These are phyloP conservation scores for Ochropleura leucogaster DNA, from an alignment of 2,888 invertebrate species.

Conservation along the genomic window DNA sequence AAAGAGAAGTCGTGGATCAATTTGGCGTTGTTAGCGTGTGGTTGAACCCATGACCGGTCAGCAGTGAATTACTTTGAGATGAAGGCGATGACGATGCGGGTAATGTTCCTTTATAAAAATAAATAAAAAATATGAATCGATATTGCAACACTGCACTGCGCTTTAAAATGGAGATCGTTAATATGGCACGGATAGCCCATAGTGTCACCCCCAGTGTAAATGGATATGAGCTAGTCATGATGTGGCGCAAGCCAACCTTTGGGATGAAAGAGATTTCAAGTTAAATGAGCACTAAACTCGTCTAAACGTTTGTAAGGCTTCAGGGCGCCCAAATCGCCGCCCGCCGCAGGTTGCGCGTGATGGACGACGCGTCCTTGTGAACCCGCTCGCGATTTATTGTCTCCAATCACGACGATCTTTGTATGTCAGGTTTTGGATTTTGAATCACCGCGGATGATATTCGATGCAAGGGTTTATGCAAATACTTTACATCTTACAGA, in stretches of 20 bases:
- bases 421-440: not conserved
- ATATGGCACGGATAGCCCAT: not conserved
- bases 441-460: not conserved
- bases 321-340: conserved; percentile 54
- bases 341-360: conserved; percentile 47
- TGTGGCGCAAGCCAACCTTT: not conserved
- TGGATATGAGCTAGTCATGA: not conserved
- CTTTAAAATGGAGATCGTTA: not conserved
- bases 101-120: not conserved
- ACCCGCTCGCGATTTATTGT: conserved; percentile 28
- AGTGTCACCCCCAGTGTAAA: not conserved
- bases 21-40: not conserved
- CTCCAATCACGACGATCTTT: conserved; percentile 7
- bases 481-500: conserved; percentile 2
- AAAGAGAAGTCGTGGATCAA: not conserved
- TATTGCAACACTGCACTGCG: not conserved
- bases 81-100: not conserved
- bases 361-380: conserved; percentile 37
- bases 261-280: not conserved
- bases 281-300: not conserved
- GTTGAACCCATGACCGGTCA: not conserved
- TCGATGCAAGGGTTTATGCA: not conserved
- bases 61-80: not conserved
- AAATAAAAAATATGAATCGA: not conserved
- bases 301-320: conserved; percentile 29